Base-by-base conservation (phyloP, 2,797 vertebrate species). In the Anas flavirostris region DNA sequence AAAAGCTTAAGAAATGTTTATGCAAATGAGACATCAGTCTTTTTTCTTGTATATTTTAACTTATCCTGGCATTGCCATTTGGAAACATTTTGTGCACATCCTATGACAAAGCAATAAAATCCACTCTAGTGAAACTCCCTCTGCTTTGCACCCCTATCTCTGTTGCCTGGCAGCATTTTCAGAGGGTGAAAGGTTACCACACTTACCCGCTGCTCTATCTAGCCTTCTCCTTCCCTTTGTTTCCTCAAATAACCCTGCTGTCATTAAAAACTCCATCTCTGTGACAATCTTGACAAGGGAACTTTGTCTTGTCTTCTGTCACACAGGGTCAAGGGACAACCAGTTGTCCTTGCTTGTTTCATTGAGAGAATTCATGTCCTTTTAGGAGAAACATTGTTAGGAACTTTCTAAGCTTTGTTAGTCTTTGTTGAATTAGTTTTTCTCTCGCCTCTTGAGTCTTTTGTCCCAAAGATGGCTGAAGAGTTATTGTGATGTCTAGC, bases 161-260 rank as follows among this genome's bases (percentile, higher is more conserved):
- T 72, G 80, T 78, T 91, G 78, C 60, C 62, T 82, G 83, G 83
- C 77, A 96, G 91, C 50, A 12, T 82, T 90, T 88, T 79, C 82
- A 84, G 70, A 92, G 77, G 80, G 67, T 72, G 16, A 94, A 90
- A 95, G 64, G 92, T 96, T 95, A 88, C 89, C 67, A 88, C 89
- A 67, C 77, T 95, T 86, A 58, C 35, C 12, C 70, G 16, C 72
- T 58, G 60, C 64, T 84, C n/a, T 35, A 90, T 76, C n/a, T 39
- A 44, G 4, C 67, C 85, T 67, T 33, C 44, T 84, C 43, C 43
- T 91, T 69, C 75, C 73, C 59, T 87, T 95, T 96, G 87, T 93
- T 93, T 91, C 82, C 85, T 88, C 28, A 11, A 90, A 91, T 76
- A 94, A 77, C 39, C 35, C n/a, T 59, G 35, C 29, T 86, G 70